Conservation (phyloP, 1,140 invertebrate genomes). For the Chrysomallon squamiferum region DNA sequence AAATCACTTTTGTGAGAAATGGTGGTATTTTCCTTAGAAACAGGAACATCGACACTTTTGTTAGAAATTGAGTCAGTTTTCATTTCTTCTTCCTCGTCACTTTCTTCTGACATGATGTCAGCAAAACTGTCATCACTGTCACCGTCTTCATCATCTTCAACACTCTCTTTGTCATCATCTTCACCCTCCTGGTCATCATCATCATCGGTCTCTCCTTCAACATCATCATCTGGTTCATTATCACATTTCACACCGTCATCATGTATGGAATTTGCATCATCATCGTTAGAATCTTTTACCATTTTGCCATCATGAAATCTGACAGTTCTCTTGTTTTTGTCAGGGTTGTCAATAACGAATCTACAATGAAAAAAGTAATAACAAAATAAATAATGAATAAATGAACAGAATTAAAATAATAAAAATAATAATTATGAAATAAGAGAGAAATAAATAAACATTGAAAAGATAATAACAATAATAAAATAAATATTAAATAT, state of each 20-base stretch:
- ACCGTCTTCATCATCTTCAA: constrained; percentile 17
- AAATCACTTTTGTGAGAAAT: too few species aligned
- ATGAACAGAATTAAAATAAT: too few species aligned
- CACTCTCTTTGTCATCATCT: constrained; percentile 30
- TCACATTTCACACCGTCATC: constrained; percentile 31
- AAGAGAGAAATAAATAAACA: too few species aligned
- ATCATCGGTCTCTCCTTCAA: constrained; percentile 27
- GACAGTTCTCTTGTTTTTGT: neutral
- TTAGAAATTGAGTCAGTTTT: constrained; percentile 23
- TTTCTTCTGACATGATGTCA: constrained; percentile 32
- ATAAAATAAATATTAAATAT: too few species aligned
- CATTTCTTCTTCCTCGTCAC: constrained; percentile 30
- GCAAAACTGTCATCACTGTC: constrained; percentile 30
- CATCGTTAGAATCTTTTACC: constrained; percentile 40
- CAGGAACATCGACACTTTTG: constrained; percentile 5
- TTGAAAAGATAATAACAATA: too few species aligned
- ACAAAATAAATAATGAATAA: too few species aligned
- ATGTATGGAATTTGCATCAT: constrained; percentile 43
- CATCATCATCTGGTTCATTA: constrained; percentile 24
- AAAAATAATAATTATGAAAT: too few species aligned
- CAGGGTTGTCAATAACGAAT: constrained; percentile 11
- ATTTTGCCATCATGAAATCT: constrained; percentile 10
- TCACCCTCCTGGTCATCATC: constrained; percentile 19
- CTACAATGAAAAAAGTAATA: too few species aligned
- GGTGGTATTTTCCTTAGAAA: neutral